Base-by-base conservation (phyloP, 2,888 invertebrate genomes). In the Litoditis marina region DNA sequence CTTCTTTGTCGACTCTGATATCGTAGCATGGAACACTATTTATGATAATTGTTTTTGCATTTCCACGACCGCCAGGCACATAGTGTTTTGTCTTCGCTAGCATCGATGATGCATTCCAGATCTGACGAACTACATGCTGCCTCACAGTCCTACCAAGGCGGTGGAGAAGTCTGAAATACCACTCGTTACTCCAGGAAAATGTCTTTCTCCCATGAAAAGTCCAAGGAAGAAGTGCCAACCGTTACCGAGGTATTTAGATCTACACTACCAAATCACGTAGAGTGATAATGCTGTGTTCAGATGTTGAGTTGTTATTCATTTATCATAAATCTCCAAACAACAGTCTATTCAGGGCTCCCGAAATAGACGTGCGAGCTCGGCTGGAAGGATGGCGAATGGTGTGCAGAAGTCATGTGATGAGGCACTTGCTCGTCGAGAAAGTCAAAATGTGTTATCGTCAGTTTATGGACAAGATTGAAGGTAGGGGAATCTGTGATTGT, bases 331-430 rank as follows among this genome's bases (percentile, higher is more conserved):
- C 39, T 39, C 16, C 11, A 39, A 39, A 39, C 39, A 47, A 27
- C 50, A 50, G 5, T 30, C 28, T 30, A 30, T 64, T 31, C n/a
- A 66, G 66, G 32, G 62, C 50, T 11, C 52, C 60, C 2, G 46
- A 51, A 28, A n/a, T 63, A 25, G 66, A 66, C 28, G 16, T n/a
- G 34, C 31, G 52, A 0, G 49, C 54, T 11, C 59, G 63, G 42
- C 34, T 66, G 13, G 66, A 66, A 31, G 66, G 66, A n/a, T 66
- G 66, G 66, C 30, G 66, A 19, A 57, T 63, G 25, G 34, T 31
- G n/a, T 58, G 59, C 28, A 36, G 66, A 19, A 39, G 44, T 25
- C 62, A 66, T 44, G 53, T 66, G 3, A 59, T 66, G 52, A 50
- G 58, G 7, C 49, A 50, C 51, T 52, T 59, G 13, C 52, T 66